Conservation (phyloP, 2,797 vertebrate genomes). For the Siniperca obscura region DNA sequence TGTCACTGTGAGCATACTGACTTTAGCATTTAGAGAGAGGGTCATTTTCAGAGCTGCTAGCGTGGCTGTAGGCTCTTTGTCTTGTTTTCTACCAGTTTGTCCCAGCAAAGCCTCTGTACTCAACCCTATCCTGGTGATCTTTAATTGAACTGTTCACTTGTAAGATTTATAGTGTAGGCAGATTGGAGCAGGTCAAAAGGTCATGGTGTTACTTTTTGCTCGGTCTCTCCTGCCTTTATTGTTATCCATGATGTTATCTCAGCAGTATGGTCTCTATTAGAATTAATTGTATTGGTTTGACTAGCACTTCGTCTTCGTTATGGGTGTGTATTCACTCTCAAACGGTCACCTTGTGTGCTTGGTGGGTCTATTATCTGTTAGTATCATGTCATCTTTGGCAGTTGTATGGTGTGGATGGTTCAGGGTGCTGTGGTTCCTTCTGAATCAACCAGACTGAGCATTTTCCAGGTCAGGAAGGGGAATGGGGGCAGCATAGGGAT, state of each 20-base stretch:
- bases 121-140: constrained; percentile 11
- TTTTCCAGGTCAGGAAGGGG: constrained; percentile 24
- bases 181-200: constrained; percentile 31
- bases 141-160: constrained; percentile 8
- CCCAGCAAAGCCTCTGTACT: background rate
- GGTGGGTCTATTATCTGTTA: constrained; percentile 31
- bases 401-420: constrained; percentile 2
- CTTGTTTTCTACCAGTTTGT: constrained; percentile 1
- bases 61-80: background rate
- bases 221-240: background rate
- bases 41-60: background rate
- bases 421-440: constrained; percentile 5
- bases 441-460: constrained; percentile 34
- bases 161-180: constrained; percentile 21
- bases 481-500: background rate
- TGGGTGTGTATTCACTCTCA: background rate
- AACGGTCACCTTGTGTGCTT: constrained; percentile 31
- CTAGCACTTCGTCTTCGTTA: constrained; percentile 21
- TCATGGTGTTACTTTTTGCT: constrained; percentile 14
- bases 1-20: background rate
- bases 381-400: constrained; percentile 24
- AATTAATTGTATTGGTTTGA: constrained; percentile 21
- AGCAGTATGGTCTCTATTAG: constrained; percentile 19
- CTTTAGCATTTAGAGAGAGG: background rate
- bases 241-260: constrained; percentile 26